Evolutionary conservation across 35 echinoderm and acorn worm species (phyloP).

Genomic region (Heliocidaris tuberculata): DNA sequence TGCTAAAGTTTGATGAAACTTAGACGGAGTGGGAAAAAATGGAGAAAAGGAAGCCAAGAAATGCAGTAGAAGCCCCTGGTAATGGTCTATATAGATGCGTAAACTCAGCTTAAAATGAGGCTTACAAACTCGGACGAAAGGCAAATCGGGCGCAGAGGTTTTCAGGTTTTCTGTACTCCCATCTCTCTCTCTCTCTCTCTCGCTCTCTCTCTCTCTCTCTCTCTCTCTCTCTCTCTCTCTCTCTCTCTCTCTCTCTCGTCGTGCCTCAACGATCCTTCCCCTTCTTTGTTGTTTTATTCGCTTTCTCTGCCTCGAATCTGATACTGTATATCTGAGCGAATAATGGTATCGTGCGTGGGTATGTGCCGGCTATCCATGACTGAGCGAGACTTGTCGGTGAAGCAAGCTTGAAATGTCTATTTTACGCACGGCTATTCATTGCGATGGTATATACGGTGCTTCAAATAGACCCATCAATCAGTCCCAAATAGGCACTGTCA

Average conservation of each 20-base stretch:
- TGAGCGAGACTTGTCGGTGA: neutral
- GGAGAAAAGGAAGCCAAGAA: neutral
- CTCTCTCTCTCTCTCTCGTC: neutral
- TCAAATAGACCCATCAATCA: conserved; percentile 14
- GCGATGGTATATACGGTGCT: neutral
- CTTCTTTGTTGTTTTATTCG: neutral
- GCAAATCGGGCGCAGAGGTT: neutral
- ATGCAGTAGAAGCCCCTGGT: neutral
- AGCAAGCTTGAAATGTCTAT: neutral
- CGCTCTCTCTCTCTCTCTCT: too few relatives aligned
- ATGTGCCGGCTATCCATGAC: neutral
- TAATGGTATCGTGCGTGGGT: neutral
- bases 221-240: neutral
- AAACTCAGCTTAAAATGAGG: conserved; percentile 1
- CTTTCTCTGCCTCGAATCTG: neutral
- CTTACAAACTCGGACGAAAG: neutral
- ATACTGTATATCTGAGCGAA: neutral
- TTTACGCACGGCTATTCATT: neutral
- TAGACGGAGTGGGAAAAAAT: neutral
- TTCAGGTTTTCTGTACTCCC: neutral
- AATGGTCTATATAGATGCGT: neutral
- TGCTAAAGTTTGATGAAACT: neutral
- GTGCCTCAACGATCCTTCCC: neutral
- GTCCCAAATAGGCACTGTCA: conserved; percentile 26
- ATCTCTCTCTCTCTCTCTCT: too few relatives aligned